Percentiles rank a stretch among this genome's conserved stretches.
Evolutionary conservation across 2,888 invertebrate genomes (phyloP).

Genomic region (Chironomus riparius): DNA sequence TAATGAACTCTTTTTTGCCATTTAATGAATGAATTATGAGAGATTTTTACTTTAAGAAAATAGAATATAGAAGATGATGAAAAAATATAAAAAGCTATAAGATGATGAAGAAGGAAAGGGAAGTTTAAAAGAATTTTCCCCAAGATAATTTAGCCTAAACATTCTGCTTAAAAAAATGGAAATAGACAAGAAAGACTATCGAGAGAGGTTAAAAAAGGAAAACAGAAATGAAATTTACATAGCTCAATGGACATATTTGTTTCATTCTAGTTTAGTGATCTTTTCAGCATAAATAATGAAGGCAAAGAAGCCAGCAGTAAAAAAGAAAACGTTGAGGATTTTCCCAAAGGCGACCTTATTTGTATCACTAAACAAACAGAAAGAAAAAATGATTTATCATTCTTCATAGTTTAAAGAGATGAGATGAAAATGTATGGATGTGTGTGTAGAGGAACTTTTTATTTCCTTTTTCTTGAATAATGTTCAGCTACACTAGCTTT

Average conservation of each 20-base stretch:
- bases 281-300: background rate
- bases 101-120: too few relatives aligned
- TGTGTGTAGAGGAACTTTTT: background rate
- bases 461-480: background rate
- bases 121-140: background rate
- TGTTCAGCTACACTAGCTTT: background rate
- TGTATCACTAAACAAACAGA: slow-evolving; percentile 2
- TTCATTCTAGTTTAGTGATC: background rate
- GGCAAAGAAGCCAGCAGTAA: background rate
- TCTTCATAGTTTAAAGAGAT: slow-evolving; percentile 3
- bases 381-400: slow-evolving; percentile 5
- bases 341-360: background rate
- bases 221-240: background rate
- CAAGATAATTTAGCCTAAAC: background rate
- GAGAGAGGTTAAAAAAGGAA: background rate
- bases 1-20: too few relatives aligned
- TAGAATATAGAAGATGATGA: too few relatives aligned
- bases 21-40: too few relatives aligned
- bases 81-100: too few relatives aligned
- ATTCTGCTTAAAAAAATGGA: background rate
- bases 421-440: background rate
- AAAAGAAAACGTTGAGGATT: background rate
- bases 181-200: background rate
- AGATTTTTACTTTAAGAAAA: too few relatives aligned
- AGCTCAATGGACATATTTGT: slow-evolving; percentile 6